phyloP scores from a whole-genome alignment of 2,888 invertebrate species.

The Phorcus lineatus region DNA sequence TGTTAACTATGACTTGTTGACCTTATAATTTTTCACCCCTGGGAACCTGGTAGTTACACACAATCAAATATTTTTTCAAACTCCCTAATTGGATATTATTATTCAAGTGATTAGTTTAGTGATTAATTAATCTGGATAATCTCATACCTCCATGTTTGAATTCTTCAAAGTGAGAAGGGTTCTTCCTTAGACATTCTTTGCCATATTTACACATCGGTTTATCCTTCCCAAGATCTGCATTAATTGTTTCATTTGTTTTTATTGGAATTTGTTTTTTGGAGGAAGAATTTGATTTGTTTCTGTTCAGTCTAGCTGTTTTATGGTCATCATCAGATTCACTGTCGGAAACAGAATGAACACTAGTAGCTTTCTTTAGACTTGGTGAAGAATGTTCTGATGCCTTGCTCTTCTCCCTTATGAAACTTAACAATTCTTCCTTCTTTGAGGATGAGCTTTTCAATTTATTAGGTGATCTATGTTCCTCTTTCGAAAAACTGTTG shows the following conservation, averaged over 20 bases:
- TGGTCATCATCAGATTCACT: neutral
- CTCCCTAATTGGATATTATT: too few relatives aligned
- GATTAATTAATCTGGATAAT: too few relatives aligned
- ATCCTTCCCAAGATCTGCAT: conserved; percentile 1
- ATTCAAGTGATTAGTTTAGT: too few relatives aligned
- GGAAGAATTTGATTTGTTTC: neutral
- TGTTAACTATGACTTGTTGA: too few relatives aligned
- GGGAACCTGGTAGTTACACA: too few relatives aligned
- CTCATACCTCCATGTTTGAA: conserved; percentile 81
- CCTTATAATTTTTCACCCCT: too few relatives aligned
- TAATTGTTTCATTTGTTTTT: neutral
- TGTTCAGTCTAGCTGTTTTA: too few relatives aligned
- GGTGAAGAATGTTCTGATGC: neutral
- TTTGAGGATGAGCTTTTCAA: neutral
- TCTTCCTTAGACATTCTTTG: conserved; percentile 87
- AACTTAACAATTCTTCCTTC: too few relatives aligned
- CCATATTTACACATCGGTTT: conserved; percentile 82
- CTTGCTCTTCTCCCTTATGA: too few relatives aligned
- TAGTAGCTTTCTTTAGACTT: neutral
- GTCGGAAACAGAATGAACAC: neutral
- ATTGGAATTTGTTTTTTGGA: neutral
- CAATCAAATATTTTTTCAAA: too few relatives aligned
- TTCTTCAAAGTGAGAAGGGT: conserved; percentile 89
- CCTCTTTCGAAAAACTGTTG: neutral
- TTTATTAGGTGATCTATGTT: neutral